Conservation (phyloP, 2,888 invertebrate genomes). For the Noctua fimbriata region DNA sequence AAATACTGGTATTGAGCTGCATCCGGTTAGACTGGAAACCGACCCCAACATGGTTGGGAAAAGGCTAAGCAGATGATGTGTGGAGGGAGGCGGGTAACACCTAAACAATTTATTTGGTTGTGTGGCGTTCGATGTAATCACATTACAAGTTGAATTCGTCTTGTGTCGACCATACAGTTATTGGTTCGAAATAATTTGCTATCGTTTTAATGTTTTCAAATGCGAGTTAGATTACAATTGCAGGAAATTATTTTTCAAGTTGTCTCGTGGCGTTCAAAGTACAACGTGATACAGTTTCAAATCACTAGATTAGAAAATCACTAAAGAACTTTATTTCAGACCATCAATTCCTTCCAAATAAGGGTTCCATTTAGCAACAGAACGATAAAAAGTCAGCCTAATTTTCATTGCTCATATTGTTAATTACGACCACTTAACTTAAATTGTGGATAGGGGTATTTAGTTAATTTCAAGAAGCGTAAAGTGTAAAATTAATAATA, state of each 20-base stretch:
- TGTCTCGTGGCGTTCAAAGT: not conserved
- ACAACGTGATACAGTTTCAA: not conserved
- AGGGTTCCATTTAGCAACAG: not conserved
- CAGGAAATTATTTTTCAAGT: too few relatives aligned
- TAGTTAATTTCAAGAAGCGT: slow-evolving; percentile 11
- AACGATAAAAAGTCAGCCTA: not conserved
- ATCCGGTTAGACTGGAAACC: too few relatives aligned
- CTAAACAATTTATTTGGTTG: slow-evolving; percentile 21
- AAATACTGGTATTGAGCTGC: too few relatives aligned
- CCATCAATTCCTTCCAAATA: too few relatives aligned
- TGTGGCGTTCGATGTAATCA: not conserved
- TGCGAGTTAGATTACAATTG: too few relatives aligned
- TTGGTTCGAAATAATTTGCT: not conserved
- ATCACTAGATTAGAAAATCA: too few relatives aligned
- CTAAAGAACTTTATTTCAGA: not conserved
- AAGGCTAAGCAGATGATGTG: too few relatives aligned
- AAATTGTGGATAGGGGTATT: slow-evolving; percentile 22
- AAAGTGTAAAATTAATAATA: slow-evolving; percentile 26
- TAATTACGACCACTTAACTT: slow-evolving; percentile 17
- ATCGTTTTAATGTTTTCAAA: too few relatives aligned
- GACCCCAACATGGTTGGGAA: too few relatives aligned
- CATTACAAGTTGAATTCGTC: slow-evolving; percentile 35
- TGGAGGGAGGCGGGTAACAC: slow-evolving; percentile 1
- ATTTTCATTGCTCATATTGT: not conserved
- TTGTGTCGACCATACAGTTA: too few relatives aligned